These are phyloP conservation scores for Cancer borealis DNA, from an alignment of 2,888 invertebrate genomes.

Conservation along the genomic window DNA sequence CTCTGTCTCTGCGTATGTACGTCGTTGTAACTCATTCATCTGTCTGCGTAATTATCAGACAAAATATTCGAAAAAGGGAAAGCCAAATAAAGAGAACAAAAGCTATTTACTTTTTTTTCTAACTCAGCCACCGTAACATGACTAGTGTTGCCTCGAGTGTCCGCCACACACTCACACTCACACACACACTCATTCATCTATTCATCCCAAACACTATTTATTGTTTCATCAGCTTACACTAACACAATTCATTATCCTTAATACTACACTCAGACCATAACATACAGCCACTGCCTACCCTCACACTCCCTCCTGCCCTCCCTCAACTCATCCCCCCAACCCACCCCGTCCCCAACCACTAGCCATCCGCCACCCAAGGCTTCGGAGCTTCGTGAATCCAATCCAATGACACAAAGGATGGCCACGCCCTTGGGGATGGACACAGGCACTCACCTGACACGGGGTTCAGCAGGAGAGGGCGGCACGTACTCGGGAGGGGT, in stretches of 20 bases:
- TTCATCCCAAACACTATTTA: neutral
- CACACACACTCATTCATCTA: conserved; percentile 35
- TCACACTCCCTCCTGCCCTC: neutral
- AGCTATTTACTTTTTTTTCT: neutral
- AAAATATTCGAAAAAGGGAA: neutral
- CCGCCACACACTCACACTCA: conserved; percentile 43
- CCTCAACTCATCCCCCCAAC: neutral
- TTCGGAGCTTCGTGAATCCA: neutral
- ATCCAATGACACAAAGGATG: neutral
- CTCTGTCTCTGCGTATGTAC: neutral
- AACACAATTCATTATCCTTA: neutral
- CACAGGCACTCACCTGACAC: neutral
- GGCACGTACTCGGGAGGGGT: neutral
- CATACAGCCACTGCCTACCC: neutral
- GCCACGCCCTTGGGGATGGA: neutral
- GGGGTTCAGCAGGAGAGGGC: neutral
- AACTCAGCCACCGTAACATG: conserved; percentile 3
- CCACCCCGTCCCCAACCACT: neutral
- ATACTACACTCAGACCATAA: neutral
- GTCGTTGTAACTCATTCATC: neutral
- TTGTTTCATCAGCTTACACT: neutral
- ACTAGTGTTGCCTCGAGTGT: neutral
- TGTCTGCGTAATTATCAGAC: neutral
- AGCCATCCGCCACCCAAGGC: neutral
- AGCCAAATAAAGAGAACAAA: neutral